These are phyloP conservation scores for Hylaea fasciaria DNA, from an alignment of 2,888 invertebrate genomes.

Conservation along the genomic window DNA sequence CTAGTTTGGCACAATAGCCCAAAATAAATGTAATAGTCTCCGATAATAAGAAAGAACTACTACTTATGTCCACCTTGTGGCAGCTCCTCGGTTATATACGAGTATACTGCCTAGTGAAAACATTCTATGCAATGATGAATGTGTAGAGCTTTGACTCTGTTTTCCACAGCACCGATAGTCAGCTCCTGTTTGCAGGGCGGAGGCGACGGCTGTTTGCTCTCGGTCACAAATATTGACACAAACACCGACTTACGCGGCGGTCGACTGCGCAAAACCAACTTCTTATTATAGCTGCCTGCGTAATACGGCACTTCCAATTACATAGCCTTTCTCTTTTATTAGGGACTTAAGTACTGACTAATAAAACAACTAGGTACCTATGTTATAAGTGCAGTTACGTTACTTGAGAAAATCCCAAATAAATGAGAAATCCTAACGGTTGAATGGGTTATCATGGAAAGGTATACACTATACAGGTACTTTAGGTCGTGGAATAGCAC, in stretches of 20 bases:
- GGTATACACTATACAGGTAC: no score
- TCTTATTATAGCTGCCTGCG: conserved; percentile 28
- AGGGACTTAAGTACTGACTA: conserved; percentile 13
- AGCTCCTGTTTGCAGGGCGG: conserved; percentile 55
- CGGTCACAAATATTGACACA: conserved; percentile 71
- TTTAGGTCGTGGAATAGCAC: no score
- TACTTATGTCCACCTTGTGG: no score
- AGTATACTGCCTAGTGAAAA: no score
- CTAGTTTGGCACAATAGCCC: no score
- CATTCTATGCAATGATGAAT: neutral
- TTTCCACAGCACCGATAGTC: conserved; percentile 32
- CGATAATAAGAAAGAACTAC: no score
- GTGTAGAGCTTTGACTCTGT: conserved; percentile 3
- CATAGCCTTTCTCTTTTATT: neutral
- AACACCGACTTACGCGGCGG: conserved; percentile 61
- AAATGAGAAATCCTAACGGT: no score
- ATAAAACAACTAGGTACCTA: conserved; percentile 7
- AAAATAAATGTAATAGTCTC: no score
- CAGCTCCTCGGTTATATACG: no score
- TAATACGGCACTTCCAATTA: neutral
- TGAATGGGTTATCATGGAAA: no score
- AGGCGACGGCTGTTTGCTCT: conserved; percentile 49
- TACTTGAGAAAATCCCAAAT: no score
- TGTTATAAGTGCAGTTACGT: neutral
- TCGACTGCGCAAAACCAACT: conserved; percentile 54